Evolutionary conservation across 2,888 invertebrate species (phyloP).

Genomic region (Apamea crenata): DNA sequence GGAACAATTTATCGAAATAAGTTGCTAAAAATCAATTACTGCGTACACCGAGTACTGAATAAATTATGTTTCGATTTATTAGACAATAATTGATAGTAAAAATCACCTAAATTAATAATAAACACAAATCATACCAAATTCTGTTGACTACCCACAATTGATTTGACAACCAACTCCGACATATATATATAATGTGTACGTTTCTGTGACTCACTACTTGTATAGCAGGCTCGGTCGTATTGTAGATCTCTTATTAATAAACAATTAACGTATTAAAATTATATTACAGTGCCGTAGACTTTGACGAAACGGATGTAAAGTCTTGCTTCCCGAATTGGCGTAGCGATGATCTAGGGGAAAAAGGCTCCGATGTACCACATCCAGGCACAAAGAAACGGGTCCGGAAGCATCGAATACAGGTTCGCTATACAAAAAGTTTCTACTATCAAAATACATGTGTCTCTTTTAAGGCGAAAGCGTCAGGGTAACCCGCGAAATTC

Average conservation of each 20-base stretch:
- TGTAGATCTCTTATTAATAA: neutral
- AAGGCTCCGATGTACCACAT: constrained; percentile 75
- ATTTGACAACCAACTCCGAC: too few species aligned
- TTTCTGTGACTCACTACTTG: neutral
- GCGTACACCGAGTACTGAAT: too few species aligned
- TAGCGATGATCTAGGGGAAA: constrained; percentile 68
- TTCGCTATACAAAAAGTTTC: constrained; percentile 12
- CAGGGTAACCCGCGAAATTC: neutral
- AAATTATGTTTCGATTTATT: too few species aligned
- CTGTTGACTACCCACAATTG: too few species aligned
- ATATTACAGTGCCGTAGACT: constrained; percentile 78
- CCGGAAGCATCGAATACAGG: constrained; percentile 89
- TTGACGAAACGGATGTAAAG: constrained; percentile 76
- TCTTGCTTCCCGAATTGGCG: constrained; percentile 92
- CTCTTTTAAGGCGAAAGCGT: neutral
- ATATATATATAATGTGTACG: too few species aligned
- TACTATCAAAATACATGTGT: neutral
- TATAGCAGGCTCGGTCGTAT: neutral
- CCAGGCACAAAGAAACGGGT: constrained; percentile 91
- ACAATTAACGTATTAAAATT: neutral
- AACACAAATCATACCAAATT: too few species aligned
- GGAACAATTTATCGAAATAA: too few species aligned
- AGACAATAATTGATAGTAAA: too few species aligned
- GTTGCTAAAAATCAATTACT: too few species aligned
- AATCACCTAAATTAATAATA: too few species aligned